Evolutionary conservation across 2,797 vertebrate species (phyloP).

Genomic region (Anguilla obscura): DNA sequence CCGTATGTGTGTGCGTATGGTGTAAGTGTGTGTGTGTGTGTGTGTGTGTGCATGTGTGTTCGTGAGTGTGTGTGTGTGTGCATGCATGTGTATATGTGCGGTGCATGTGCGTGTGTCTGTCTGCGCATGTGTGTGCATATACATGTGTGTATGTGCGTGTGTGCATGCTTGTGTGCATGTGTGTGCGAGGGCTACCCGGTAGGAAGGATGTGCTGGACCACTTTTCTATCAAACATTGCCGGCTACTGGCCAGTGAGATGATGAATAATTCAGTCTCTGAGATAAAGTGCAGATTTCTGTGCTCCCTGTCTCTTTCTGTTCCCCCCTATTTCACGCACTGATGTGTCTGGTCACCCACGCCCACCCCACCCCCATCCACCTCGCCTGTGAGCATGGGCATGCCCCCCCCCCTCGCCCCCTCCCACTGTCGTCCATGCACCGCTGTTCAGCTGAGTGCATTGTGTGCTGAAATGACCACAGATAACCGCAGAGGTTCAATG

Average conservation of each 20-base stretch:
- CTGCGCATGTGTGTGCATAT: constrained; percentile 16
- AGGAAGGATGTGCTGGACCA: neutral
- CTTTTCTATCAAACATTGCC: neutral
- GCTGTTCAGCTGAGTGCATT: constrained; percentile 23
- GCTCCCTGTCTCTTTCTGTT: constrained; percentile 23
- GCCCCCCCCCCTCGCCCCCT: neutral
- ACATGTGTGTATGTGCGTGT: neutral
- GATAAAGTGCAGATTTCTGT: constrained; percentile 24
- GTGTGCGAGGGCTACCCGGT: neutral
- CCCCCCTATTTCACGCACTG: constrained; percentile 52
- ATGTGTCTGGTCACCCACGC: constrained; percentile 34
- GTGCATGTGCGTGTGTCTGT: constrained; percentile 21
- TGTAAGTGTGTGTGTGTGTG: constrained; percentile 15
- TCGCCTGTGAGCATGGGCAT: neutral
- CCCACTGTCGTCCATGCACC: constrained; percentile 33
- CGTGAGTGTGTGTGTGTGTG: constrained; percentile 26
- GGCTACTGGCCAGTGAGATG: neutral
- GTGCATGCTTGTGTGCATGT: constrained; percentile 21
- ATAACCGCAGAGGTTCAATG: neutral
- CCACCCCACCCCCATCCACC: neutral
- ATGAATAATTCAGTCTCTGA: constrained; percentile 24
- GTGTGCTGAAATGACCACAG: constrained; percentile 11
- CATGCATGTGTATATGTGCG: neutral
- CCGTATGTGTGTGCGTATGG: constrained; percentile 20
- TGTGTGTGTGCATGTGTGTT: constrained; percentile 20